A percentile compares a stretch with the other conserved stretches of the same genome.
Evolutionary conservation across 2,797 vertebrate species (phyloP).

Genomic region (Octomys mimax): DNA sequence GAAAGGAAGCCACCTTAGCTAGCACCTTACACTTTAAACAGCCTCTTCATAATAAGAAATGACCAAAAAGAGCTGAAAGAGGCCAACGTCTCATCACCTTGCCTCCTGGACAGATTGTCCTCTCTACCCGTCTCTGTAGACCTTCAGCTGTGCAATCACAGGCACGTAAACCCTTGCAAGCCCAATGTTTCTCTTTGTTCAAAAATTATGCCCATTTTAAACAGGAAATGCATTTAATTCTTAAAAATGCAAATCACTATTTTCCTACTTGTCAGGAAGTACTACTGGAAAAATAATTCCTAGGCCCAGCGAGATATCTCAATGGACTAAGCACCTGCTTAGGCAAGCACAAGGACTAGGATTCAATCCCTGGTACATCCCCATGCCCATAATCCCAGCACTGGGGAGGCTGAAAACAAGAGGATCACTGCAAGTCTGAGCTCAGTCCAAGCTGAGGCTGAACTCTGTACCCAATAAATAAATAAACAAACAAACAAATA

Average conservation of each 20-base stretch:
- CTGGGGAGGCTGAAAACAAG: too few species aligned
- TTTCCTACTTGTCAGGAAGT: slow-evolving; percentile 26
- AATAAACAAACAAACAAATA: too few species aligned
- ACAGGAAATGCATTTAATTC: not conserved
- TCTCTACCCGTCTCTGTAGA: not conserved
- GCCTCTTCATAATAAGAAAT: not conserved
- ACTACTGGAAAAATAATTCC: not conserved
- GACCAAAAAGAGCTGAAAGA: not conserved
- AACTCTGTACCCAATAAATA: too few species aligned
- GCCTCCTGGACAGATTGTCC: not conserved
- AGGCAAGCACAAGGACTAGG: too few species aligned
- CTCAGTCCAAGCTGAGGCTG: too few species aligned
- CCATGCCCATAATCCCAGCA: too few species aligned
- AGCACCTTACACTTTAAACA: slow-evolving; percentile 53
- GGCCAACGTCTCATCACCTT: not conserved
- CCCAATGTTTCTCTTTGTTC: not conserved
- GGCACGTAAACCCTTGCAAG: not conserved
- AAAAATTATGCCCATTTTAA: slow-evolving; percentile 23
- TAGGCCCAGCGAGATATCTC: not conserved
- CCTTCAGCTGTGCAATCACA: not conserved
- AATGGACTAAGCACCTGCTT: too few species aligned
- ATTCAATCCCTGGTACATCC: too few species aligned
- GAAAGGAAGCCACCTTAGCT: slow-evolving; percentile 38
- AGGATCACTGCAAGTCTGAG: too few species aligned
- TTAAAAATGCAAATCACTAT: not conserved